phyloP scores from a whole-genome alignment of 1,140 invertebrate species.

The Drosophila ambigua region DNA sequence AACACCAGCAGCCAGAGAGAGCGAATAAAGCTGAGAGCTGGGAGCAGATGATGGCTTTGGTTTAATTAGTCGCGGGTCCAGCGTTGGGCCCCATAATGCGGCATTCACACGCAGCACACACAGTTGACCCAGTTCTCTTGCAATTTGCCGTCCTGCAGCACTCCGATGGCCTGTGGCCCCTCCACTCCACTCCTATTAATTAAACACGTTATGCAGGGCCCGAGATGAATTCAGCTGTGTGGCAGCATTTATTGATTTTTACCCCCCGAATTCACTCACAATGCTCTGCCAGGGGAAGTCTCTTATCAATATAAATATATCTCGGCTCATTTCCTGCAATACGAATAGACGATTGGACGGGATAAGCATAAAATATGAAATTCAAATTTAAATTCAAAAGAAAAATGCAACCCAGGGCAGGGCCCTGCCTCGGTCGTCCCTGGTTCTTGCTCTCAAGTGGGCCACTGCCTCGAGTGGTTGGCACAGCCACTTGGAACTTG shows the following conservation, averaged over 20 bases:
- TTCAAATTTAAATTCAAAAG: conserved; percentile 55
- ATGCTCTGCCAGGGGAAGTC: not conserved
- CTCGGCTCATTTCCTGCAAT: not conserved
- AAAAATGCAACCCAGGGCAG: conserved; percentile 43
- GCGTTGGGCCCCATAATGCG: conserved; percentile 42
- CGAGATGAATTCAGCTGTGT: conserved; percentile 7
- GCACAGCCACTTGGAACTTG: conserved; percentile 50
- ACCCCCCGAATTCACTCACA: too few species aligned
- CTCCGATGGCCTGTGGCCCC: conserved; percentile 2
- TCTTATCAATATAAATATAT: conserved; percentile 20
- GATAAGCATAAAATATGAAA: conserved; percentile 19
- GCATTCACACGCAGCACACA: conserved; percentile 41
- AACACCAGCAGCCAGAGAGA: conserved; percentile 6
- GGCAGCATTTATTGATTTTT: conserved; percentile 35
- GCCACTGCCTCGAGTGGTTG: conserved; percentile 54
- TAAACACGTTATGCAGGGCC: conserved; percentile 68
- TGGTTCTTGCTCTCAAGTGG: conserved; percentile 55
- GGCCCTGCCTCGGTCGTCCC: conserved; percentile 13
- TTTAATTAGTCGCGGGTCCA: conserved; percentile 48
- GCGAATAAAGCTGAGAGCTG: not conserved
- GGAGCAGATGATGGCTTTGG: conserved; percentile 26
- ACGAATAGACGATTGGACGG: conserved; percentile 2
- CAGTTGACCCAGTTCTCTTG: conserved; percentile 46
- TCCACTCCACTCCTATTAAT: conserved; percentile 46
- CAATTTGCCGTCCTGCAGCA: conserved; percentile 16